Conservation (phyloP, 2,888 invertebrate species). For the Neoaliturus tenellus region DNA sequence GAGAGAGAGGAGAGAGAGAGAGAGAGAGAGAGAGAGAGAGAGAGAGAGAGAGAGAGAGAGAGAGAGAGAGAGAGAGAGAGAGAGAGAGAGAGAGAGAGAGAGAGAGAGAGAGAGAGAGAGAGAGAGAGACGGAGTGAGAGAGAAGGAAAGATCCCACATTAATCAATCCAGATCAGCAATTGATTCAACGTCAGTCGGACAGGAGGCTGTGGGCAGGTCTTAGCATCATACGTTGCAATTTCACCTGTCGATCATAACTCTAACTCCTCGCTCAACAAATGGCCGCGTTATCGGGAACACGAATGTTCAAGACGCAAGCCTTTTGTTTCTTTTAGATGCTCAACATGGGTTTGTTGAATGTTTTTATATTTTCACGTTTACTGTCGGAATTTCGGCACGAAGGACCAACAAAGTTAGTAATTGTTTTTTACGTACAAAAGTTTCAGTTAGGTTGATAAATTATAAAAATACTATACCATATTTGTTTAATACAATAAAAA, state of each 20-base stretch:
- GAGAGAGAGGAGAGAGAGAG: slow-evolving; percentile 12
- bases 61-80: background rate
- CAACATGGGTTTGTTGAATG: no score
- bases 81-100: background rate
- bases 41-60: background rate
- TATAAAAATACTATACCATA: no score
- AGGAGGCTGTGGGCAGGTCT: background rate
- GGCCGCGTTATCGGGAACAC: no score
- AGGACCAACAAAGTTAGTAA: no score
- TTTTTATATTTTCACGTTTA: no score
- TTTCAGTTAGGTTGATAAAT: no score
- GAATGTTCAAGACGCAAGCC: no score
- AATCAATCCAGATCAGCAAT: background rate
- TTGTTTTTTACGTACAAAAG: no score
- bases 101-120: background rate
- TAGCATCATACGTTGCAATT: background rate
- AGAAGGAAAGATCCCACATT: background rate
- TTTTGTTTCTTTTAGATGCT: no score
- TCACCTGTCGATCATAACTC: slow-evolving; percentile 17
- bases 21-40: slow-evolving; percentile 2
- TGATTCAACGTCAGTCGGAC: background rate
- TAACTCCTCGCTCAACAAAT: no score
- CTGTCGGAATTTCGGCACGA: no score
- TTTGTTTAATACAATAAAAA: no score
- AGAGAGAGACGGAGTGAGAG: background rate